Evolutionary conservation across 2,113 vertebrate species (phyloP).

Genomic region (Rallus limicola): DNA sequence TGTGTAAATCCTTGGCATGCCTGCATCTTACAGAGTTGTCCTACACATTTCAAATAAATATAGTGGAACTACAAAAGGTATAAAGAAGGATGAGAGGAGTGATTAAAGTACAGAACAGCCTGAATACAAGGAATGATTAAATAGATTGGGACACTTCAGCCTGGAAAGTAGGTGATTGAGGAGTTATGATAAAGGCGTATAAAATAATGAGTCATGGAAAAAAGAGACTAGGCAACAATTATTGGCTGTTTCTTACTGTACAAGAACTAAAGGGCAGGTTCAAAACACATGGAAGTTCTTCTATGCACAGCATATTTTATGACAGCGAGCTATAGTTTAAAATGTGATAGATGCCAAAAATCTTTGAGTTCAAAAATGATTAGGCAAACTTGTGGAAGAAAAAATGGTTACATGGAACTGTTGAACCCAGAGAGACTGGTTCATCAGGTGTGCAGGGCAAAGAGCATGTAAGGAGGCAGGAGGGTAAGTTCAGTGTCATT

Average conservation of each 20-base stretch:
- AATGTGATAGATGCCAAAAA: neutral
- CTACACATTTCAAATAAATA: neutral
- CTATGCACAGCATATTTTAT: neutral
- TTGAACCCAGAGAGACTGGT: neutral
- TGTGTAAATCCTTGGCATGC: neutral
- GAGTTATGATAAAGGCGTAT: neutral
- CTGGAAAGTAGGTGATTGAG: neutral
- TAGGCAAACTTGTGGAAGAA: neutral
- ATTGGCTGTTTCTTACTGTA: neutral
- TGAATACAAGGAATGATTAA: neutral
- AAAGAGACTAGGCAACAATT: neutral
- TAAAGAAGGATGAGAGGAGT: neutral
- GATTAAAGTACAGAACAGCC: neutral
- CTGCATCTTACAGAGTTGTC: neutral
- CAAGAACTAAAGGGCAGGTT: neutral
- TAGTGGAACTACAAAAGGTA: neutral
- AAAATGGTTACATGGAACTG: neutral
- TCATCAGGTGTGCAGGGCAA: neutral
- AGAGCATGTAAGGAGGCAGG: neutral
- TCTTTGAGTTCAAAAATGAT: neutral
- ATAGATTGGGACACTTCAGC: slow-evolving; percentile 1
- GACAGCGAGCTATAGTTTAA: neutral
- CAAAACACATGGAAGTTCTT: neutral
- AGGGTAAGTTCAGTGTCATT: neutral
- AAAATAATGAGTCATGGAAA: slow-evolving; percentile 4